phyloP scores from a whole-genome alignment of 2,797 vertebrate species.

The Pangasius macronema region DNA sequence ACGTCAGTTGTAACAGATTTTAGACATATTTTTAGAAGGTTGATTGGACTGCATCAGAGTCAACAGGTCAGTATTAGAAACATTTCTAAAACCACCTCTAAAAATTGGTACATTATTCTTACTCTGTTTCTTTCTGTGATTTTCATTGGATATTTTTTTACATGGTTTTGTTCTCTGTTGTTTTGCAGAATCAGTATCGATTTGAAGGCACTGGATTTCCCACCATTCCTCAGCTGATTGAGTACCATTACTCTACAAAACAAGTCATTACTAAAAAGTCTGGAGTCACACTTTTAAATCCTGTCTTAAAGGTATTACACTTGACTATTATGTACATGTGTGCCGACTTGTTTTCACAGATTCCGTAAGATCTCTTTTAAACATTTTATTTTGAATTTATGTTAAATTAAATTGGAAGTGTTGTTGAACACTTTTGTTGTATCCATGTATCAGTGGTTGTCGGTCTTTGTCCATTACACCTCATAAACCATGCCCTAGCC shows the following conservation, averaged over 20 bases:
- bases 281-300: slow-evolving; percentile 89
- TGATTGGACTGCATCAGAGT: background rate
- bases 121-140: background rate
- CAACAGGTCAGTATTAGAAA: background rate
- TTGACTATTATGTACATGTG: background rate
- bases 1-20: background rate
- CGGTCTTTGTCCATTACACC: background rate
- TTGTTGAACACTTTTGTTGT: background rate
- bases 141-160: background rate
- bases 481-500: background rate
- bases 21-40: background rate
- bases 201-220: slow-evolving; percentile 95
- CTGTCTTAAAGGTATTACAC: slow-evolving; percentile 85
- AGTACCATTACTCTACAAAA: slow-evolving; percentile 92
- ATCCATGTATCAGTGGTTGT: background rate
- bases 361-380: background rate
- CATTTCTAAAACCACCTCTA: background rate
- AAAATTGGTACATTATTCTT: background rate
- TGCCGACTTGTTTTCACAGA: background rate
- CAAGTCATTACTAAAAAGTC: slow-evolving; percentile 99
- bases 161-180: background rate
- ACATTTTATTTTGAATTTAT: background rate
- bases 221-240: slow-evolving; percentile 94
- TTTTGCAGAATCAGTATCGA: slow-evolving; percentile 85
- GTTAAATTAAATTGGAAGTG: background rate